Percentiles rank a stretch among this genome's conserved stretches.
Conservation (phyloP, 2,113 vertebrate species). For the Chloroceryle aenea region DNA sequence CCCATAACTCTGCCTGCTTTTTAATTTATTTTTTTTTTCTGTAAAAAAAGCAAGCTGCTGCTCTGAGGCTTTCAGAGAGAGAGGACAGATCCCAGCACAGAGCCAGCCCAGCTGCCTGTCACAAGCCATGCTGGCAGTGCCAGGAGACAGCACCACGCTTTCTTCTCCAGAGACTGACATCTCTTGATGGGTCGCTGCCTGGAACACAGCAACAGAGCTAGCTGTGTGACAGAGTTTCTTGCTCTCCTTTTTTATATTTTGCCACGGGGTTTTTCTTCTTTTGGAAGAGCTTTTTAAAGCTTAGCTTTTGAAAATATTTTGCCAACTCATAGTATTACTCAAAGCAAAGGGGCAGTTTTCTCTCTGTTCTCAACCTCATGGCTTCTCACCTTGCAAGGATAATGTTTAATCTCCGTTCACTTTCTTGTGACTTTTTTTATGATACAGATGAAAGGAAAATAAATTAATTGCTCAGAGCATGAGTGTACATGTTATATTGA, state of each 20-base stretch:
- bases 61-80: background rate
- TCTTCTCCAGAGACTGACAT: conserved; percentile 39
- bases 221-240: background rate
- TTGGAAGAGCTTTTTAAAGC: background rate
- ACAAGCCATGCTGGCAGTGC: background rate
- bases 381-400: background rate
- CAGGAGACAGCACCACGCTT: background rate
- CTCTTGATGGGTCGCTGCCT: conserved; percentile 14
- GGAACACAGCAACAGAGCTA: background rate
- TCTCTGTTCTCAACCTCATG: background rate
- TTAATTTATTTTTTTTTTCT: background rate
- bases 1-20: background rate
- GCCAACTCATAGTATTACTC: background rate
- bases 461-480: background rate
- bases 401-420: background rate
- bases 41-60: background rate
- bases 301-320: background rate
- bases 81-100: background rate
- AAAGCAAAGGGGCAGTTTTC: background rate
- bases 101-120: conserved; percentile 55
- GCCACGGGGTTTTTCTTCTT: background rate
- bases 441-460: background rate
- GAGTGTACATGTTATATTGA: background rate
- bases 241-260: background rate
- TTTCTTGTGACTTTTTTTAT: background rate